phyloP scores from a whole-genome alignment of 2,888 invertebrate species.

The Apoderus coryli region DNA sequence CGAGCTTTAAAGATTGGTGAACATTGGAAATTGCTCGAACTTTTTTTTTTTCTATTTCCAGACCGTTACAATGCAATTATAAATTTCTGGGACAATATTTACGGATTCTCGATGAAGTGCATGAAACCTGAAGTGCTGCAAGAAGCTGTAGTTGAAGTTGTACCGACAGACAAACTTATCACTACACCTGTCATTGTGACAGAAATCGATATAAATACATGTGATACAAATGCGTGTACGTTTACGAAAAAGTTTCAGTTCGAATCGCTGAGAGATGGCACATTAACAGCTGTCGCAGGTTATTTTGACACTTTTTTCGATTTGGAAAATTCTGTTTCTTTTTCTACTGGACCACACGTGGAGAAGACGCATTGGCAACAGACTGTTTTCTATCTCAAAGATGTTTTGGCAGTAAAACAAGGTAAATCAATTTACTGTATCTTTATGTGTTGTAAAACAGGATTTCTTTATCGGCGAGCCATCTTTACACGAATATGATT shows the following conservation, averaged over 20 bases:
- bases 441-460: no score
- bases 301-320: constrained; percentile 87
- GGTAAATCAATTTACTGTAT: constrained; percentile 33
- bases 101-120: constrained; percentile 86
- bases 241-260: constrained; percentile 58
- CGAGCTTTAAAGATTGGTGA: no score
- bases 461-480: no score
- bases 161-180: constrained; percentile 47
- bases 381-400: constrained; percentile 71
- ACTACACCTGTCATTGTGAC: constrained; percentile 51
- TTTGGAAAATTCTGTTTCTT: constrained; percentile 45
- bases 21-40: neutral
- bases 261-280: constrained; percentile 45
- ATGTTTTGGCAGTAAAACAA: constrained; percentile 52
- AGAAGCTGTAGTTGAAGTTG: constrained; percentile 58
- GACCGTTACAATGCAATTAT: constrained; percentile 58
- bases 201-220: constrained; percentile 62
- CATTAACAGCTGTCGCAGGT: constrained; percentile 69
- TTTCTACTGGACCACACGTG: constrained; percentile 66
- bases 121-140: constrained; percentile 72
- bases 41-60: constrained; percentile 23
- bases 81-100: constrained; percentile 84
- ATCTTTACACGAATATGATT: no score
- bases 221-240: constrained; percentile 54
- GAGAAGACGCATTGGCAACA: constrained; percentile 90